A percentile compares a stretch with the other conserved stretches of the same genome.
Conservation (phyloP, 2,797 vertebrate species). For the Aulostomus chinensis region DNA sequence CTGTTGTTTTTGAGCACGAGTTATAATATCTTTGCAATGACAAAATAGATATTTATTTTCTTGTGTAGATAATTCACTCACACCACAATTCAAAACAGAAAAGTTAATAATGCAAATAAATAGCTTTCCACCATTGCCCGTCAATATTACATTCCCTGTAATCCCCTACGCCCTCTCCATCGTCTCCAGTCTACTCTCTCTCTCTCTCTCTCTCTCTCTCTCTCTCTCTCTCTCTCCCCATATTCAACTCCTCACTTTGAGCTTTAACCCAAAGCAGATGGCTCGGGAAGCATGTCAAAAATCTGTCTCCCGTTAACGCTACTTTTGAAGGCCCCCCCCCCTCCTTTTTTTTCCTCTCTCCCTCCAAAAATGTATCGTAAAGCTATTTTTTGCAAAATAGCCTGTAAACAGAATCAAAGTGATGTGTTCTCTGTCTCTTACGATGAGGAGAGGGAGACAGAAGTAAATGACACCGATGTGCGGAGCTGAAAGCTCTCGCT, state of each 20-base stretch:
- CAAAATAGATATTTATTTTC: constrained; percentile 1
- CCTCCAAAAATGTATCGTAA: constrained; percentile 73
- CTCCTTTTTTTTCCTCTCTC: constrained; percentile 60
- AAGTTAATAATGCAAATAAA: constrained; percentile 40
- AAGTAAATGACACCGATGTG: neutral
- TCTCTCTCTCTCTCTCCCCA: constrained; percentile 51
- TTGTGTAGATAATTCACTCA: constrained; percentile 5
- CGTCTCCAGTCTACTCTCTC: constrained; percentile 49
- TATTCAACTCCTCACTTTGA: constrained; percentile 64
- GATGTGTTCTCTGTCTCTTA: constrained; percentile 45
- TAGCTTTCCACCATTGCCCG: constrained; percentile 42
- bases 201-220: constrained; percentile 53
- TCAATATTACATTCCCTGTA: constrained; percentile 58
- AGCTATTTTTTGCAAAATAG: constrained; percentile 83
- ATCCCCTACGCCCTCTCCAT: constrained; percentile 58
- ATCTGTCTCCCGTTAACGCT: constrained; percentile 91
- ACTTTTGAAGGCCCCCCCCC: constrained; percentile 81
- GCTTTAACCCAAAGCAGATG: constrained; percentile 91
- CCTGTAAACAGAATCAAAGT: constrained; percentile 89
- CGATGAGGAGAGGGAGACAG: constrained; percentile 23
- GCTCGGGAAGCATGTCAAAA: constrained; percentile 86
- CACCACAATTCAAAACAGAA: constrained; percentile 42
- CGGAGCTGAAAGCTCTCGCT: too few relatives aligned
- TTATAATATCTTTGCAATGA: constrained; percentile 19
- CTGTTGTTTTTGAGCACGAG: constrained; percentile 7